Conservation (phyloP, 1,140 invertebrate species). For the Uloborus diversus region DNA sequence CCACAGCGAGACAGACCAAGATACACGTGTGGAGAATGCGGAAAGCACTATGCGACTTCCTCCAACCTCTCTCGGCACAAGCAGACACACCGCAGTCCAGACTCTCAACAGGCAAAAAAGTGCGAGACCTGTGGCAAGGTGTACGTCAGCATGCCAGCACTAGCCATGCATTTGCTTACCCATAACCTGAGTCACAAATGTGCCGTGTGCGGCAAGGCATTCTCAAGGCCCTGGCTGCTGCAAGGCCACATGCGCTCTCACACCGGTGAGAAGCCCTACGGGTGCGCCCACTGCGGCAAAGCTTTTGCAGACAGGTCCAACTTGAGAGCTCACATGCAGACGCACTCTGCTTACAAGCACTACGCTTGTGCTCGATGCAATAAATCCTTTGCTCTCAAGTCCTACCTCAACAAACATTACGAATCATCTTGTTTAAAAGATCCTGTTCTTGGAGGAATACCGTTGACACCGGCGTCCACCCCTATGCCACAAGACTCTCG, state of each 20-base stretch:
- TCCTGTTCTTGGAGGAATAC: constrained; percentile 14
- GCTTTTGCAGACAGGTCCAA: constrained; percentile 98
- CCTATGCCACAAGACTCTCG: constrained; percentile 20
- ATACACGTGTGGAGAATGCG: constrained; percentile 95
- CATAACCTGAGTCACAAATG: constrained; percentile 79
- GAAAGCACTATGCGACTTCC: constrained; percentile 95
- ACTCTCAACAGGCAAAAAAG: constrained; percentile 91
- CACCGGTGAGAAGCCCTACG: constrained; percentile 98
- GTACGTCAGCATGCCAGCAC: constrained; percentile 96
- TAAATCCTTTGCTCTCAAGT: constrained; percentile 98
- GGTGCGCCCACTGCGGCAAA: constrained; percentile 98
- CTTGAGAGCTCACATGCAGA: constrained; percentile 97
- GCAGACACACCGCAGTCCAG: constrained; percentile 92
- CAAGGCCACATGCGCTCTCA: constrained; percentile 95
- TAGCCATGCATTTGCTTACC: constrained; percentile 96
- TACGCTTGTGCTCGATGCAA: constrained; percentile 93
- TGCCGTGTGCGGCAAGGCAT: constrained; percentile 91
- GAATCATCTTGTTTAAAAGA: constrained; percentile 95
- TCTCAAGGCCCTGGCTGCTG: constrained; percentile 94
- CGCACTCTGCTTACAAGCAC: constrained; percentile 95
- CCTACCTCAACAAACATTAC: constrained; percentile 98
- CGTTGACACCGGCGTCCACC: background rate
- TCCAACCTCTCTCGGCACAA: constrained; percentile 96
- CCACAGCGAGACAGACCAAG: constrained; percentile 72
- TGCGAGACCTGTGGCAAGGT: constrained; percentile 92